These are phyloP conservation scores for Resseliella maxima DNA, from an alignment of 2,888 invertebrate genomes.

Conservation along the genomic window DNA sequence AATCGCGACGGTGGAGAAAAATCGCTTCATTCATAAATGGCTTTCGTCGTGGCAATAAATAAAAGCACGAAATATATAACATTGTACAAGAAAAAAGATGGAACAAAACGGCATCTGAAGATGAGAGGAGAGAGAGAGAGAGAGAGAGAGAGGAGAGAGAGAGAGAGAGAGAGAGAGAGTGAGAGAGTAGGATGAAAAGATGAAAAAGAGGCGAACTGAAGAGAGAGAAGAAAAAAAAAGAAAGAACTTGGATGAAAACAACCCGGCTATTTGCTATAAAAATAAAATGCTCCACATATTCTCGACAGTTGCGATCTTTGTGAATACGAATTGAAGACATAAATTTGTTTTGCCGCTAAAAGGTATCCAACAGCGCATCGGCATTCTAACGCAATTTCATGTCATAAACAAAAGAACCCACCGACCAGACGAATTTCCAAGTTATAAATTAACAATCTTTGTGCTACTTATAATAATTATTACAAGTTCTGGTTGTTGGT, in stretches of 20 bases:
- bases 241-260: not conserved
- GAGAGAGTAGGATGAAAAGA: too few species aligned
- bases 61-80: not conserved
- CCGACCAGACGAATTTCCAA: slow-evolving; percentile 42
- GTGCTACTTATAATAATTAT: slow-evolving; percentile 55
- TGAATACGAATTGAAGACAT: slow-evolving; percentile 46
- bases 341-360: not conserved
- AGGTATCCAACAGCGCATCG: slow-evolving; percentile 33
- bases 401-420: slow-evolving; percentile 46
- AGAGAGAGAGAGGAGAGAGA: not conserved
- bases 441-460: slow-evolving; percentile 51
- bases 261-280: not conserved
- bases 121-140: not conserved
- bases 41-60: slow-evolving; percentile 36
- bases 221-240: not conserved
- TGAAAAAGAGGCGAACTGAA: not conserved
- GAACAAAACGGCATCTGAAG: not conserved
- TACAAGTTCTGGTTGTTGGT: slow-evolving; percentile 50
- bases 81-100: not conserved
- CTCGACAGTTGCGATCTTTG: not conserved
- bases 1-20: not conserved
- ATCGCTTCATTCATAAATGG: slow-evolving; percentile 23
- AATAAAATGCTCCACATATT: slow-evolving; percentile 44
- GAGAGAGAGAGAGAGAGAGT: too few species aligned
- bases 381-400: slow-evolving; percentile 15